These are phyloP conservation scores for Parauchenoglanis punctatus DNA, from an alignment of 2,797 vertebrate species.

Conservation along the genomic window DNA sequence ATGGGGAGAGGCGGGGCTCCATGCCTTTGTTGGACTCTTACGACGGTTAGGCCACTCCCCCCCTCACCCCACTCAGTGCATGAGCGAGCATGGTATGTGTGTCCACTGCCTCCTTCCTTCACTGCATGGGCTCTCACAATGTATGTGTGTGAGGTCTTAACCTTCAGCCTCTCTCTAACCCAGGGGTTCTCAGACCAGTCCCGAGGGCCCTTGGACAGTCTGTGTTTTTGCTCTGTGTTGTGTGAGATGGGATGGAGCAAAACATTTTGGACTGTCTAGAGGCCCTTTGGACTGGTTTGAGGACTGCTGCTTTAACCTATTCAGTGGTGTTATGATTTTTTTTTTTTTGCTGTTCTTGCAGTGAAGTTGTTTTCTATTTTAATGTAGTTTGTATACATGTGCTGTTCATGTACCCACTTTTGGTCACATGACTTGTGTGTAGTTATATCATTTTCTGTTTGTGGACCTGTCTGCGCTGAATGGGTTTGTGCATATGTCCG, in stretches of 20 bases:
- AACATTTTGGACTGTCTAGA: background rate
- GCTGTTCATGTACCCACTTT: slow-evolving; percentile 38
- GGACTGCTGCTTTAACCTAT: background rate
- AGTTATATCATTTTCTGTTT: slow-evolving; percentile 21
- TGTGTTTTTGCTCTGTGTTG: background rate
- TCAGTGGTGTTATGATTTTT: slow-evolving; percentile 26
- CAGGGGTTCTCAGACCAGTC: slow-evolving; percentile 3
- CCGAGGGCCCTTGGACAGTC: background rate
- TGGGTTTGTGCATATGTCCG: slow-evolving; percentile 43
- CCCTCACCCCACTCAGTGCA: slow-evolving; percentile 74
- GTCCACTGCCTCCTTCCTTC: slow-evolving; percentile 68
- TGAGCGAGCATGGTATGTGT: slow-evolving; percentile 83
- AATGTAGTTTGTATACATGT: slow-evolving; percentile 25
- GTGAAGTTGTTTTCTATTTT: slow-evolving; percentile 29
- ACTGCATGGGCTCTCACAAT: slow-evolving; percentile 66
- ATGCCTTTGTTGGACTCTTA: slow-evolving; percentile 81
- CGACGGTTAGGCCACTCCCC: slow-evolving; percentile 81
- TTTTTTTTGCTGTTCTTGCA: slow-evolving; percentile 14
- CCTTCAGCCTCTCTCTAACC: slow-evolving; percentile 25
- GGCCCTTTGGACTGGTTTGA: background rate
- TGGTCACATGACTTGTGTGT: slow-evolving; percentile 50
- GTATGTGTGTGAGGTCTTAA: slow-evolving; percentile 51
- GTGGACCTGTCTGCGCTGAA: slow-evolving; percentile 13
- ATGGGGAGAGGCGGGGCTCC: slow-evolving; percentile 78
- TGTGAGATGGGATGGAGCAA: background rate